Evolutionary conservation across 2,888 invertebrate genomes (phyloP).

Genomic region (Itoplectis maculator): DNA sequence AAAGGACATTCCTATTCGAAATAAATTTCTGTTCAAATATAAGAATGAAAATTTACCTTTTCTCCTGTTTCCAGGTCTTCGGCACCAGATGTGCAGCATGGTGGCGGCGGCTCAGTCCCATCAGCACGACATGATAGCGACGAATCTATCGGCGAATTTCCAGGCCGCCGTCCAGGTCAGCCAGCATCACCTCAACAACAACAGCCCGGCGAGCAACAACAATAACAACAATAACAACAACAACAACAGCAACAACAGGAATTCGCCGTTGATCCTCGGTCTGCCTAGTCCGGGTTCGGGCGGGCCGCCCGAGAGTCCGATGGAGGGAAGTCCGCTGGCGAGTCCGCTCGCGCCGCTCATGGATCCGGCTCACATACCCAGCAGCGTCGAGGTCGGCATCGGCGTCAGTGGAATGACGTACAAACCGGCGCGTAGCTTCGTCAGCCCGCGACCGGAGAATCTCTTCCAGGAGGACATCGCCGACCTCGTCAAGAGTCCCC

Average conservation of each 20-base stretch:
- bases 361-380: slow-evolving; percentile 86
- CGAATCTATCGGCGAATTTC: slow-evolving; percentile 84
- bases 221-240: slow-evolving; percentile 84
- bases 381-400: slow-evolving; percentile 86
- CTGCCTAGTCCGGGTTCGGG: slow-evolving; percentile 85
- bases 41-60: background rate
- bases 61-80: slow-evolving; percentile 85
- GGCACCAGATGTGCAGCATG: slow-evolving; percentile 95
- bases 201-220: slow-evolving; percentile 77
- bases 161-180: slow-evolving; percentile 85
- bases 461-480: slow-evolving; percentile 88
- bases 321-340: slow-evolving; percentile 88
- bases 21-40: too few relatives aligned
- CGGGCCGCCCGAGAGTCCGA: slow-evolving; percentile 86
- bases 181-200: slow-evolving; percentile 79
- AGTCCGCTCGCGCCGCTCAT: slow-evolving; percentile 88
- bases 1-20: too few relatives aligned
- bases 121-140: slow-evolving; percentile 86
- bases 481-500: slow-evolving; percentile 87
- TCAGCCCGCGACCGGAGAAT: slow-evolving; percentile 87
- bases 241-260: slow-evolving; percentile 78
- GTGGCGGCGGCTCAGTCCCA: slow-evolving; percentile 87
- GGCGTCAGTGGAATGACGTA: slow-evolving; percentile 88
- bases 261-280: slow-evolving; percentile 85
- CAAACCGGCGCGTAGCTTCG: slow-evolving; percentile 88